Evolutionary conservation across 2,888 invertebrate genomes (phyloP), one percentile per base, ranked within the genome.

Genomic region (Cyclophora punctaria): DNA sequence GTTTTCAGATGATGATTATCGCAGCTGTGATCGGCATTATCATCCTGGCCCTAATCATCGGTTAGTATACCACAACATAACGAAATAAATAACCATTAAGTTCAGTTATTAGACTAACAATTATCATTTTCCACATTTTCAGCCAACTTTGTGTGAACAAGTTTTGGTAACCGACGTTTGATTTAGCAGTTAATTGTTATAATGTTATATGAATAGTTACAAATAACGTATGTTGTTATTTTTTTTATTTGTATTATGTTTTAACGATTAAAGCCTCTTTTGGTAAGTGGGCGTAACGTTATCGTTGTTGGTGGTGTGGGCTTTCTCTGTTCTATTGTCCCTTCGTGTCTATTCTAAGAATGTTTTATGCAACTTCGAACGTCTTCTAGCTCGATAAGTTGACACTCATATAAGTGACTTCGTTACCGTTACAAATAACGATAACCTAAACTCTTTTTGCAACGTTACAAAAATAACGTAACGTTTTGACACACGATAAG

Each of bases 31-130:
- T 96, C 81, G 95, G 94, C 58, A 91, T 94, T 70, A 91, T 95
- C 69, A 92, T 96, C 78, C 86, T 96, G 79, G 95, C 94, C 73
- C 94, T 97, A 77, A 96, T 97, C 79, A 95, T 96, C 80, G 95
- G 97, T 97, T 90, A 94, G 95, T 79, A 48, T 42, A 7, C 45
- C 20, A n/a, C 49, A n/a, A 47, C 4, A 33, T 33, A 42, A 35
- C 4, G 44, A 5, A 34, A 4, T 33, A 35, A 41, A 45, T 34
- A 7, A 49, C 35, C 44, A 58, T 53, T 48, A 58, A 63, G 65
- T 70, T 67, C 62, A 66, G 67, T 75, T 75, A 46, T 72, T 78
- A 79, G 74, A 83, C 78, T 85, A 84, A 71, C 72, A 78, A 20
- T 75, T 66, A 75, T 80, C 69, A 75, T 80, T 76, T 80, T 82